Base-by-base conservation (phyloP, 2,113 vertebrate species). In the Dryoscopus gambensis region DNA sequence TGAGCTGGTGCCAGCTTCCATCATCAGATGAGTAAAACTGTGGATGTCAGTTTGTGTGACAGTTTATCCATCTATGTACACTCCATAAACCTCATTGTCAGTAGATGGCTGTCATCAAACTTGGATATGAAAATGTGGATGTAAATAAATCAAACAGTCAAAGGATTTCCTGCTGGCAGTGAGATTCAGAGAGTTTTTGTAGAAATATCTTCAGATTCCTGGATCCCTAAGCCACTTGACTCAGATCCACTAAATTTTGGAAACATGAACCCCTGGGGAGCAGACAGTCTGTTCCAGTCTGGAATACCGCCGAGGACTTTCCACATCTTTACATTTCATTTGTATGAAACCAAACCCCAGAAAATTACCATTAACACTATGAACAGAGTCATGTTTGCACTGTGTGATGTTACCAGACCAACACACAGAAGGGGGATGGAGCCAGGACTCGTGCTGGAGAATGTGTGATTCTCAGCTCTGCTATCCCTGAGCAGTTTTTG, bases 1-100 rank as follows among this genome's bases (percentile, higher is more conserved):
- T 30, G 81, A 86, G 71, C 42, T 73, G 63, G 47, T 97, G 95
- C 92, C 92, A 95, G 71, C 63, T 93, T 84, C 85, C 55, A n/a
- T 92, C 64, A 42, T n/a, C 7, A 6, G 13, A 73, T 65, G 65
- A 96, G 65, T 68, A 73, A 63, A 85, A 42, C 47, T 39, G 49
- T n/a, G 59, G 18, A 53, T 94, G 84, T 80, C 92, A 94, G 57
- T 44, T 85, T 77, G 50, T 80, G 67, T 90, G 91, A 93, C 71
- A 77, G 70, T 91, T 95, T 55, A 91, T 95, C 89, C 77, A 35
- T 94, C 74, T 91, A 57, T 24, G 20, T 73, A 90, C 47, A 15
- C 59, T 94, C 50, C 31, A 6, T 76, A 83, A 93, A 74, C 21
- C 22, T 74, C 30, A 83, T 93, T 90, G 90, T 93, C 63, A 64